phyloP scores from a whole-genome alignment of 2,888 invertebrate genomes.

The Platycheirus rosarum region DNA sequence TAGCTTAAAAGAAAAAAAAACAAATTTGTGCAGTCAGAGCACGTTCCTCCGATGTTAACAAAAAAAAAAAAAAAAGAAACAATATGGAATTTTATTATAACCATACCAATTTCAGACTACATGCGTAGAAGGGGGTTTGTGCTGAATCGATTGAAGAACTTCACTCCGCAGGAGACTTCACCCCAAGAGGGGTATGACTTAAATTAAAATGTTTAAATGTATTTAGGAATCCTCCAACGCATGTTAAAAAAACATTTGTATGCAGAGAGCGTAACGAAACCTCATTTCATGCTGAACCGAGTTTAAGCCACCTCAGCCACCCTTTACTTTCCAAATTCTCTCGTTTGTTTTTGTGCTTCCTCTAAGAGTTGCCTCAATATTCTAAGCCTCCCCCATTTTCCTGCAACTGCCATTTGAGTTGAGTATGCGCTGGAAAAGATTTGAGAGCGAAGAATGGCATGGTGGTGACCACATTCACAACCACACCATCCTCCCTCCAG shows the following conservation, averaged over 20 bases:
- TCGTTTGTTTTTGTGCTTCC: background rate
- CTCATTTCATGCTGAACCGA: conserved; percentile 58
- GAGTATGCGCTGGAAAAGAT: conserved; percentile 48
- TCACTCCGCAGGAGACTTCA: conserved; percentile 35
- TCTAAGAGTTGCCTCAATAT: conserved; percentile 4
- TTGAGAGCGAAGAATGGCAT: conserved; percentile 26
- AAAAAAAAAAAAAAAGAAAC: conserved; percentile 68
- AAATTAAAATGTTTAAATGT: conserved; percentile 29
- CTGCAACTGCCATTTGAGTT: conserved; percentile 33
- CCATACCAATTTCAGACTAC: conserved; percentile 56
- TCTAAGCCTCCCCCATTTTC: conserved; percentile 10
- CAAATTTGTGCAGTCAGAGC: conserved; percentile 56
- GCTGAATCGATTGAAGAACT: conserved; percentile 65
- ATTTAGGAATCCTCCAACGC: conserved; percentile 55
- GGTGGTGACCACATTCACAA: too few species aligned
- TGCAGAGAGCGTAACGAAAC: conserved; percentile 60
- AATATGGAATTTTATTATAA: conserved; percentile 56
- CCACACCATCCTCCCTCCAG: too few species aligned
- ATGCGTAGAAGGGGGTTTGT: conserved; percentile 56
- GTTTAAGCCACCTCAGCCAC: conserved; percentile 40
- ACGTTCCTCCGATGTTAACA: conserved; percentile 64
- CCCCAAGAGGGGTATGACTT: conserved; percentile 1
- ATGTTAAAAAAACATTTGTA: conserved; percentile 45
- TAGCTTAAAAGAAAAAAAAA: conserved; percentile 4
- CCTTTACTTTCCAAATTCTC: conserved; percentile 8